Base-by-base conservation (phyloP, 2,113 vertebrate genomes). In the Merops nubicus region DNA sequence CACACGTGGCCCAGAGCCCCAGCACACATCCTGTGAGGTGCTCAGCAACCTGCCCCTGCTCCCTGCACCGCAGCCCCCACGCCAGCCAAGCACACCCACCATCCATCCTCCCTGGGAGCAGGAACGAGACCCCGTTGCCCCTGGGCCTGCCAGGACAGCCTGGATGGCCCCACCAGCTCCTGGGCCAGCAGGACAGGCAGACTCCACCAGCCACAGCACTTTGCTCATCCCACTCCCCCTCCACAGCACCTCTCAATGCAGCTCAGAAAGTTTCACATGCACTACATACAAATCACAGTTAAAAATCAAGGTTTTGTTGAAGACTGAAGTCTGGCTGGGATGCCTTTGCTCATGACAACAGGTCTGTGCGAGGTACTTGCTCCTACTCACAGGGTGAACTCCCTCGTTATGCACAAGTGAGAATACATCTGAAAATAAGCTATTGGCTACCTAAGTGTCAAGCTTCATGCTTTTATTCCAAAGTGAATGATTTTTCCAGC, bases 121-220 rank as follows among this genome's bases (percentile, higher is more conserved):
- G 6, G 51, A 11, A 7, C 0, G 3, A 11, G 16, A 21, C 12
- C 0, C 1, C 1, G 38, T 5, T 5, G 17, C 4, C 34, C 21
- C 6, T 5, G 64, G 60, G 54, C 4, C n/a, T 1, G 65, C 4
- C 25, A 4, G 65, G 23, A 65, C 72, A 50, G n/a, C n/a, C n/a
- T n/a, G 40, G 36, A 60, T 10, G 34, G 23, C 50, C 22, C 60
- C 6, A 25, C 4, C 33, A 15, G 69, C 0, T n/a, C 4, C n/a
- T 1, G 65, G 45, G 3, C 68, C 60, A 8, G 77, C 25, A 4
- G 65, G 23, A 65, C 72, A 50, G 40, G 36, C 64, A 8, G 34
- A 26, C 50, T 26, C 60, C 6, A 25, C 4, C 33, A 15, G 69
- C 0, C 13, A 33, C 19, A 85, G 9, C 33, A 0, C 11, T 19